Conservation (phyloP, 2,888 invertebrate genomes). For the Chironomus riparius region DNA sequence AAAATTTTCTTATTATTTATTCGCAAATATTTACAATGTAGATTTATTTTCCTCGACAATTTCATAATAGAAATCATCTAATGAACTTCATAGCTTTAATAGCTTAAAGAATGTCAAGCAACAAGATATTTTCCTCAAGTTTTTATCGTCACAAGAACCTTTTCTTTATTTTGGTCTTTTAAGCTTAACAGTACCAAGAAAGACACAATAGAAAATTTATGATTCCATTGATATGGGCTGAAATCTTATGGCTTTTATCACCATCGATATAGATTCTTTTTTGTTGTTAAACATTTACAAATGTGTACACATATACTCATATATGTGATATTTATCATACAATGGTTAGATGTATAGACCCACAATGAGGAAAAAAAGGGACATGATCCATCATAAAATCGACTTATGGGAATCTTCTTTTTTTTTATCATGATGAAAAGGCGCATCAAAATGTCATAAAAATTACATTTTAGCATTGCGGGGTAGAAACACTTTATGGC, state of each 20-base stretch:
- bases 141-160: not conserved
- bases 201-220: not conserved
- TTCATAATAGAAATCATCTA: too few relatives aligned
- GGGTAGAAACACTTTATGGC: too few relatives aligned
- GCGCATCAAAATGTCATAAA: constrained; percentile 12
- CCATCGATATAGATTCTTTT: not conserved
- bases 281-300: not conserved
- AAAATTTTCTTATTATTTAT: too few relatives aligned
- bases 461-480: constrained; percentile 7
- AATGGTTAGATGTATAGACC: not conserved
- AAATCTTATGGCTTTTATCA: not conserved
- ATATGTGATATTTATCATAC: not conserved
- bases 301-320: not conserved
- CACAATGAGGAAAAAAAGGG: not conserved
- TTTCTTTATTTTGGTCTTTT: not conserved
- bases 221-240: not conserved
- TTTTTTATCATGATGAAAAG: not conserved
- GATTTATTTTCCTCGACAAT: too few relatives aligned
- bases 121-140: too few relatives aligned
- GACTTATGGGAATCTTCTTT: not conserved
- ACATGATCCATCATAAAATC: not conserved
- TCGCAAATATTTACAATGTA: too few relatives aligned
- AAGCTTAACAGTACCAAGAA: not conserved
- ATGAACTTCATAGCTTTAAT: too few relatives aligned
- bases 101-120: too few relatives aligned